Evolutionary conservation across 2,113 vertebrate species (phyloP), one percentile per base, ranked within the genome.

Genomic region (Rhinoderma darwinii): DNA sequence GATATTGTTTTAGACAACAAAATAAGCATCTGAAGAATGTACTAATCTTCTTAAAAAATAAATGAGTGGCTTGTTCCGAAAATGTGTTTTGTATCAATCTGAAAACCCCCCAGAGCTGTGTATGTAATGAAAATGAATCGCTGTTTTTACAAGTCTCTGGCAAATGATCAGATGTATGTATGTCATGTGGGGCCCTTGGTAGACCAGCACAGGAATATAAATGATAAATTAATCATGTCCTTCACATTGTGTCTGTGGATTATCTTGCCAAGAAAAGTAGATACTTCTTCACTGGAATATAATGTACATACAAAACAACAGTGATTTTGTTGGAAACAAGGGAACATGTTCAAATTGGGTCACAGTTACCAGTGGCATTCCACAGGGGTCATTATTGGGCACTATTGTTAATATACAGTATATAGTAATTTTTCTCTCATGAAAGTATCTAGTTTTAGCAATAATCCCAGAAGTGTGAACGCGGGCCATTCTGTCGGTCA

Each of bases 21-120:
- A 66, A 82, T 82, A 66, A 82, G 79, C 79, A 82, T 82, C 79
- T 63, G 27, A 82, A 82, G 79, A 66, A 82, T 82, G 56, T 30
- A 43, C 56, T 82, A 66, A 82, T 82, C 59, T 63, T 82, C 79
- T 82, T 66, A 82, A 66, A 63, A 82, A 66, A 82, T 44, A 82
- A 82, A 82, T 81, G 79, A 63, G 37, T 44, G 79, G n/a, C 56
- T 56, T 82, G 79, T 41, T 63, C 37, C n/a, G 32, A 81, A 82
- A 35, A 43, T 37, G 20, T 14, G n/a, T 61, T 6, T 41, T 63
- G 25, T 61, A 41, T 61, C 22, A 82, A 15, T 32, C 79, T 27
- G 37, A 51, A 44, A 82, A 63, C 37, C 39, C 79, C 39, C 59
- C 35, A 66, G 79, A 82, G 79, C 79, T 44, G 37, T 63, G 37